Base-by-base conservation (phyloP, 2,888 invertebrate species). In the Drepanosiphum platanoidis region DNA sequence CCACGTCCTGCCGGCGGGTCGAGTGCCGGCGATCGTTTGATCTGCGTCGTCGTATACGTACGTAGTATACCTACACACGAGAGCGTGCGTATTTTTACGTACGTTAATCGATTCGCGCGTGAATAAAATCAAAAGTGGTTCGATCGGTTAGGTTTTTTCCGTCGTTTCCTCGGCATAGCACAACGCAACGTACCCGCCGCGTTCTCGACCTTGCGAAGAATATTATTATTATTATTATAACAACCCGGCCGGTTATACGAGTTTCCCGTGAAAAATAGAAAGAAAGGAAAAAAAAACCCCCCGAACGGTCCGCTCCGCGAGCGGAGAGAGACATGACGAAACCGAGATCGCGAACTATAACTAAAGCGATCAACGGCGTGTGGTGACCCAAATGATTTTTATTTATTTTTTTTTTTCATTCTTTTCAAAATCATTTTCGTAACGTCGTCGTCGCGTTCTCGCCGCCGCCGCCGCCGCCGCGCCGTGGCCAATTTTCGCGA, bases 331-430 rank as follows among this genome's bases (percentile, higher is more conserved):
- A 58, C 18, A 61, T 64, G 77, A 77, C 77, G 77, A 77, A 77
- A 77, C 27, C 34, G 34, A 34, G 32, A 18, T n/a, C 8, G 64
- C 30, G 18, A 52, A 39, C 61, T 77, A 61, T 77, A 77, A 77
- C 77, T 77, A 77, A 77, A 77, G 39, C 78, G 64, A 77, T 77
- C 61, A 39, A 39, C 36, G 64, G 78, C 78, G 78, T 78, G 64
- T 39, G 77, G 77, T 78, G 78, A 78, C 78, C 78, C 42, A 78
- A 78, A 42, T 78, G 39, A 15, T 61, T 75, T 32, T 46, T 52
- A 22, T 4, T 5, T 11, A 52, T 52, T 32, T 32, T 22, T 11
- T 22, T 32, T 75, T 75, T 39, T 1, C 9, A 15, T 32, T 74
- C 52, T 46, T 13, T 3, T 34, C 13, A 13, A 34, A 34, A 34